phyloP scores from a whole-genome alignment of 2,797 vertebrate species.

The Sandelia bainsii region DNA sequence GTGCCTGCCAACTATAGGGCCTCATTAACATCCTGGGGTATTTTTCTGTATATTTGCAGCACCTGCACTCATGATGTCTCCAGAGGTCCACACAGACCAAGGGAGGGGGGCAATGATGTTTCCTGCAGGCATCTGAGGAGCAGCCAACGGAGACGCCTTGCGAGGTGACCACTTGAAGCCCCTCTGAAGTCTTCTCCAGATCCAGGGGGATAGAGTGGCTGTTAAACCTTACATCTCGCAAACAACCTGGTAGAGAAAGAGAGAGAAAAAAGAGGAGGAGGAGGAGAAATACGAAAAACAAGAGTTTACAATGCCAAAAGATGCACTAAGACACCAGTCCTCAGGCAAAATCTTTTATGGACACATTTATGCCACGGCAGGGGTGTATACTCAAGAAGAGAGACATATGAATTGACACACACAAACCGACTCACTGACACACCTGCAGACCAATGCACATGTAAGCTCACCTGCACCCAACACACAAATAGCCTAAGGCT shows the following conservation, averaged over 20 bases:
- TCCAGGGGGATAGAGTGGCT: slow-evolving; percentile 85
- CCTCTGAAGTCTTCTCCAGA: slow-evolving; percentile 74
- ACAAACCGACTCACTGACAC: slow-evolving; percentile 41
- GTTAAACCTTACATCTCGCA: slow-evolving; percentile 90
- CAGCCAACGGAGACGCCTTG: slow-evolving; percentile 88
- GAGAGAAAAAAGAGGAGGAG: neutral
- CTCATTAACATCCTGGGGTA: slow-evolving; percentile 23
- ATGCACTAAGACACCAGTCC: slow-evolving; percentile 53
- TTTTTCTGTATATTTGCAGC: slow-evolving; percentile 48
- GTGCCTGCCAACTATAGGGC: slow-evolving; percentile 19
- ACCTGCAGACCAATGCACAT: slow-evolving; percentile 50
- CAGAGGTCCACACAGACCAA: slow-evolving; percentile 91
- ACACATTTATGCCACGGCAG: slow-evolving; percentile 50
- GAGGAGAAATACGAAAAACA: slow-evolving; percentile 3
- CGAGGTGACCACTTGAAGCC: slow-evolving; percentile 84
- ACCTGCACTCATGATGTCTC: slow-evolving; percentile 93
- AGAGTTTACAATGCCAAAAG: slow-evolving; percentile 40
- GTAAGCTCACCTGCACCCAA: slow-evolving; percentile 32
- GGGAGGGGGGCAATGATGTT: slow-evolving; percentile 87
- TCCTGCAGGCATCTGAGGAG: slow-evolving; percentile 88
- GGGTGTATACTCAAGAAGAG: slow-evolving; percentile 37
- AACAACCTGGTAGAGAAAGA: slow-evolving; percentile 83
- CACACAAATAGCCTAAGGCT: slow-evolving; percentile 72
- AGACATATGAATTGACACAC: slow-evolving; percentile 37
- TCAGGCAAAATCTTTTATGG: slow-evolving; percentile 63